Base-by-base conservation (phyloP, 2,888 invertebrate species). In the Sipunculus nudus region DNA sequence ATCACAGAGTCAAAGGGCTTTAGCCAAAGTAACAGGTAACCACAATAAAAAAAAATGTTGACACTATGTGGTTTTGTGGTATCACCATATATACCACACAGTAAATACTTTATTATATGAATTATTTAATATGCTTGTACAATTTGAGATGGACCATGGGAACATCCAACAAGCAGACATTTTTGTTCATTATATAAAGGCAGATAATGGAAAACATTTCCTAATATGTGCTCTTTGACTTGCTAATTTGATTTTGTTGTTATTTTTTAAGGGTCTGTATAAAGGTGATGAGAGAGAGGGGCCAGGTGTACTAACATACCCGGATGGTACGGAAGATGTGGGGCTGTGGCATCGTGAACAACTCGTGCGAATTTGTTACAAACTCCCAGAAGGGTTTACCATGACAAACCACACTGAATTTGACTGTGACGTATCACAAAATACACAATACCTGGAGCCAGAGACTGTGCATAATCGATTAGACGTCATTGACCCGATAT, bases 331-430 rank as follows among this genome's bases (percentile, higher is more conserved):
- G 4, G 78, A 81, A 54, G 83, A 83, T 65, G 79, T 82, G 0
- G 83, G 83, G 1, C 68, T 81, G 29, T 83, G 83, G 83, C 74
- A 70, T 35, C 75, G 79, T 4, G 79, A 82, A 59, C 75, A 76
- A 46, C 67, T 83, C 2, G 65, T 79, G 45, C 77, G 77, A 63
- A 68, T 83, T 23, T 75, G 78, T 53, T 70, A 74, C 4, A 46
- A 68, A 0, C 64, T 78, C 4, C 49, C 65, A 5, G 73, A 70
- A 2, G 77, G 76, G 13, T 83, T 83, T 65, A 72, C 76, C 16
- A 73, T 82, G 68, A 72, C 48, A 16, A 62, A 78, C 28, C 76
- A 80, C 53, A 72, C 72, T 31, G 77, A 81, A 50, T 75, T 79
- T 67, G 77, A 78, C 26, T 80, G 69, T 55, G 69, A 73, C 35